These are phyloP conservation scores for Batillaria attramentaria DNA, from an alignment of 1,140 invertebrate species.

Conservation along the genomic window DNA sequence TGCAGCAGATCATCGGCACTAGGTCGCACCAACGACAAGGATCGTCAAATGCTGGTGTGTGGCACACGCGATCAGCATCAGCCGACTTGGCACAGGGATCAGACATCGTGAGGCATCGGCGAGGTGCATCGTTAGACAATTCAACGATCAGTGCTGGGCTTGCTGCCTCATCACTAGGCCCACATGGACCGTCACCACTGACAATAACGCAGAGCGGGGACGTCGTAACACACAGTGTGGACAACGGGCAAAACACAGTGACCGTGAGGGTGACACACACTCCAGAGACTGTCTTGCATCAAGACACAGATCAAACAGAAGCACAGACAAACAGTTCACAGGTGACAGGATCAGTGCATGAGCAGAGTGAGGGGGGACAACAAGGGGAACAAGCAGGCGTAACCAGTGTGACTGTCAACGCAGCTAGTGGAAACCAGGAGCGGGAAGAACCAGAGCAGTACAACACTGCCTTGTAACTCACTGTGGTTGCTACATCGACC, in stretches of 20 bases:
- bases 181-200: neutral
- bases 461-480: constrained; percentile 18
- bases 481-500: neutral
- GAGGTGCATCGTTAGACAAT: constrained; percentile 19
- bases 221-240: neutral
- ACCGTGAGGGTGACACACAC: neutral
- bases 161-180: neutral
- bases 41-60: neutral
- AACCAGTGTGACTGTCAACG: too few species aligned
- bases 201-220: neutral
- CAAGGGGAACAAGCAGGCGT: neutral
- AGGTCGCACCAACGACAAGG: constrained; percentile 13
- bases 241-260: neutral
- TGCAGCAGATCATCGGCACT: constrained; percentile 22
- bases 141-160: neutral
- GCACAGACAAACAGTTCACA: neutral
- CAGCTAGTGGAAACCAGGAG: too few species aligned
- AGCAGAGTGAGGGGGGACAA: neutral
- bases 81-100: constrained; percentile 22
- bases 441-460: constrained; percentile 20
- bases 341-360: neutral
- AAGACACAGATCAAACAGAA: neutral
- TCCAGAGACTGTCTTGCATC: neutral
- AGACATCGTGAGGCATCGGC: constrained; percentile 9
- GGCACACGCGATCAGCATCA: constrained; percentile 16